These are phyloP conservation scores for Acropora tenuis DNA, from an alignment of 64 coral and sea anemone species.

Conservation along the genomic window DNA sequence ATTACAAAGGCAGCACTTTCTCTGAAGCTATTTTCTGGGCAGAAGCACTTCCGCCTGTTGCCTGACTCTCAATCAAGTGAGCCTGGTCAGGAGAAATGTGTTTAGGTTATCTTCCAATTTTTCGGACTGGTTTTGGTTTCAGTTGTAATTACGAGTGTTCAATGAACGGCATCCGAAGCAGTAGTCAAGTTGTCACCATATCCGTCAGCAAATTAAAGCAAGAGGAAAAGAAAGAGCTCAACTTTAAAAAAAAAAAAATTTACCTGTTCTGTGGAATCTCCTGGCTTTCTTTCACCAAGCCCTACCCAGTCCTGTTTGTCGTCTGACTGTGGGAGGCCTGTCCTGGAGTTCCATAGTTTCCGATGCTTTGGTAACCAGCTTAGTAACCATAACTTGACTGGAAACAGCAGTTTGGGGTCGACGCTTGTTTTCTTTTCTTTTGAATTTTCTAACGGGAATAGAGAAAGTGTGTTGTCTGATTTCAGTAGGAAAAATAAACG, in stretches of 20 bases:
- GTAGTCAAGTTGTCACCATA: too few relatives aligned
- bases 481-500: not conserved
- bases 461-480: not conserved
- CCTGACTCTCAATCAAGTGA: too few relatives aligned
- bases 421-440: constrained; percentile 22
- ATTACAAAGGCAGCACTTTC: too few relatives aligned
- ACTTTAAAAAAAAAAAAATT: not conserved
- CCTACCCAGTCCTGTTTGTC: constrained; percentile 46
- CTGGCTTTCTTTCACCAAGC: constrained; percentile 22
- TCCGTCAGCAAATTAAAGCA: not conserved
- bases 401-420: constrained; percentile 31
- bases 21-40: too few relatives aligned
- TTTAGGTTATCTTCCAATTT: too few relatives aligned
- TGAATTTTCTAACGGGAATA: not conserved
- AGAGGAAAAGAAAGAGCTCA: not conserved
- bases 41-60: too few relatives aligned
- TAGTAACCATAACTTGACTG: constrained; percentile 50
- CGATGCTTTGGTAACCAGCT: constrained; percentile 39
- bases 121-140: too few relatives aligned
- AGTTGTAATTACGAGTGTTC: too few relatives aligned
- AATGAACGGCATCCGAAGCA: too few relatives aligned
- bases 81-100: too few relatives aligned
- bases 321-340: constrained; percentile 30
- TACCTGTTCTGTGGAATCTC: not conserved
- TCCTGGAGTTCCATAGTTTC: constrained; percentile 23